Percentiles rank a stretch among this genome's conserved stretches.
Evolutionary conservation across 2,888 invertebrate genomes (phyloP).

Genomic region (Sepiola atlantica): DNA sequence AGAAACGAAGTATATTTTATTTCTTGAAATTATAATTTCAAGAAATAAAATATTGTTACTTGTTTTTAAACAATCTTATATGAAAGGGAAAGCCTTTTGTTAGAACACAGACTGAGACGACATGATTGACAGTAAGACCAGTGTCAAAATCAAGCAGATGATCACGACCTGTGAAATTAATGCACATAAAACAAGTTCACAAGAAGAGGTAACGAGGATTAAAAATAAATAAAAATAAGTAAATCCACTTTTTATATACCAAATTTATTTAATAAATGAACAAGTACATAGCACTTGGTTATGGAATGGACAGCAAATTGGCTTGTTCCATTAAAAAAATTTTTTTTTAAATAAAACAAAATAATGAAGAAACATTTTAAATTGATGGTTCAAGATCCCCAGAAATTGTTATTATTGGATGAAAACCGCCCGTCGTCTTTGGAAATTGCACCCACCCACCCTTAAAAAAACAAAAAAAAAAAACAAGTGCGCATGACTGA

Average conservation of each 20-base stretch:
- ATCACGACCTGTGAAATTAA: no score
- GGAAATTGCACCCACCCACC: background rate
- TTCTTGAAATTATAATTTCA: no score
- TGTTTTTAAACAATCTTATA: background rate
- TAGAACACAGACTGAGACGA: background rate
- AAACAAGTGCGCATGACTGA: background rate
- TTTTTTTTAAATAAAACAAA: background rate
- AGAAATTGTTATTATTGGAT: background rate
- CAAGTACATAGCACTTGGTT: slow-evolving; percentile 46
- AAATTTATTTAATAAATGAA: slow-evolving; percentile 44
- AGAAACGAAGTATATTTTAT: no score
- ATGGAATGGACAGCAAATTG: background rate
- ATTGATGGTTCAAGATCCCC: background rate
- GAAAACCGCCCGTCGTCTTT: background rate
- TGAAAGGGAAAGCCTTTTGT: background rate
- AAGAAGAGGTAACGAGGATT: no score
- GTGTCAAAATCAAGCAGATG: no score
- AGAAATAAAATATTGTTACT: background rate
- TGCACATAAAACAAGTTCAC: no score
- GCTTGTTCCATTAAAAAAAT: background rate
- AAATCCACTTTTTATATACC: background rate
- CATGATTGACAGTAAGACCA: no score
- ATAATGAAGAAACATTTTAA: background rate
- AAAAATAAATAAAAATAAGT: background rate
- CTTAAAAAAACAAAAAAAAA: no score